These are phyloP conservation scores for Pangasius sanitwongsei DNA, from an alignment of 2,797 vertebrate genomes.

Conservation along the genomic window DNA sequence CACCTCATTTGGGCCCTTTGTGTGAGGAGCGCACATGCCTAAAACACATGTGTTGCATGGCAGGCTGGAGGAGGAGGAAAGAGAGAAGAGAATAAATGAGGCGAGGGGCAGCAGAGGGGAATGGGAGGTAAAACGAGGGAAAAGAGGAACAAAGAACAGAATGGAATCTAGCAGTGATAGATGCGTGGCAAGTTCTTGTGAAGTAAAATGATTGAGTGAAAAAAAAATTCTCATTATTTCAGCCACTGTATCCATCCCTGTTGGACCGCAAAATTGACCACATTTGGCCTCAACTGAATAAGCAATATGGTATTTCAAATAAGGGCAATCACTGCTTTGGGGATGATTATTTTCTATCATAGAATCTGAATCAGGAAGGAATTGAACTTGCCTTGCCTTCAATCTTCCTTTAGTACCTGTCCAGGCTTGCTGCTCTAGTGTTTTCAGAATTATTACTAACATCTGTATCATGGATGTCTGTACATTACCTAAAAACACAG, in stretches of 20 bases:
- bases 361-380: background rate
- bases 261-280: background rate
- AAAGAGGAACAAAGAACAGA: background rate
- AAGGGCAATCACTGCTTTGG: background rate
- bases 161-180: background rate
- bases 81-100: constrained; percentile 39
- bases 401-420: background rate
- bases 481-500: background rate
- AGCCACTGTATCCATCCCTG: background rate
- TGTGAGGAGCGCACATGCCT: constrained; percentile 73
- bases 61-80: constrained; percentile 52
- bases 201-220: background rate
- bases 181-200: constrained; percentile 45
- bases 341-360: background rate
- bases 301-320: background rate
- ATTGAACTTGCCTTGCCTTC: background rate
- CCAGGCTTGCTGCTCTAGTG: background rate
- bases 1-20: constrained; percentile 63
- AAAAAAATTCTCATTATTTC: background rate
- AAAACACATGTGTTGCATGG: constrained; percentile 70
- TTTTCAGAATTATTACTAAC: background rate
- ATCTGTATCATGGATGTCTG: background rate
- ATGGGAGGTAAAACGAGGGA: constrained; percentile 4
- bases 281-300: background rate
- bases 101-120: constrained; percentile 32